Conservation (phyloP, 2,888 invertebrate genomes). For the Imbricaverruca yamaguchii region DNA sequence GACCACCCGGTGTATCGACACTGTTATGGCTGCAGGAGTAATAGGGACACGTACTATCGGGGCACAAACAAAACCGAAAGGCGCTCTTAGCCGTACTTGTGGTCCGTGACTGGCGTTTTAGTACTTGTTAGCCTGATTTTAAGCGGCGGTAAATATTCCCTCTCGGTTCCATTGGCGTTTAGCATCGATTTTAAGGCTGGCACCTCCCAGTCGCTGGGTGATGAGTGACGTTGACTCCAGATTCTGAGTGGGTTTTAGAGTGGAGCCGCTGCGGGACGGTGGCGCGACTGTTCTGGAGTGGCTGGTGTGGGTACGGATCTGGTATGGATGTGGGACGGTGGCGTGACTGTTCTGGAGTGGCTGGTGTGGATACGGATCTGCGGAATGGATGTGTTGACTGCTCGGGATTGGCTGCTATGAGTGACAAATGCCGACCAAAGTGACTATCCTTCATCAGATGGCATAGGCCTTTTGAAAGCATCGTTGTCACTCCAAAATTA, state of each 20-base stretch:
- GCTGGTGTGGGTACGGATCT: no score
- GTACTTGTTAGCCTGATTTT: constrained; percentile 14
- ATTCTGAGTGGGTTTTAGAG: background rate
- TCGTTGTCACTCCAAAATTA: no score
- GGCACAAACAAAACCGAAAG: background rate
- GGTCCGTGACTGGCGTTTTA: background rate
- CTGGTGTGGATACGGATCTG: no score
- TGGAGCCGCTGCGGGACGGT: background rate
- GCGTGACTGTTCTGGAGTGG: no score
- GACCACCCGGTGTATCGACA: background rate
- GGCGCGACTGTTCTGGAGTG: no score
- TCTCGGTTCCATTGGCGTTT: constrained; percentile 5
- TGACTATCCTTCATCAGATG: no score
- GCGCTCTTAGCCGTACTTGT: background rate
- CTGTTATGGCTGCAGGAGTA: background rate
- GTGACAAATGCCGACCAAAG: no score
- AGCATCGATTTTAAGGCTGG: background rate
- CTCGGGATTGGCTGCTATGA: no score
- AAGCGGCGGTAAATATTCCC: background rate
- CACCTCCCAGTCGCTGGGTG: background rate
- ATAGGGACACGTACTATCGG: background rate
- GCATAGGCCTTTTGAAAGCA: no score
- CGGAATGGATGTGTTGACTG: no score
- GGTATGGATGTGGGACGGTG: no score
- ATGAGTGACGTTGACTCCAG: background rate